Conservation (phyloP, 1,140 invertebrate species). For the Sipha flava region DNA sequence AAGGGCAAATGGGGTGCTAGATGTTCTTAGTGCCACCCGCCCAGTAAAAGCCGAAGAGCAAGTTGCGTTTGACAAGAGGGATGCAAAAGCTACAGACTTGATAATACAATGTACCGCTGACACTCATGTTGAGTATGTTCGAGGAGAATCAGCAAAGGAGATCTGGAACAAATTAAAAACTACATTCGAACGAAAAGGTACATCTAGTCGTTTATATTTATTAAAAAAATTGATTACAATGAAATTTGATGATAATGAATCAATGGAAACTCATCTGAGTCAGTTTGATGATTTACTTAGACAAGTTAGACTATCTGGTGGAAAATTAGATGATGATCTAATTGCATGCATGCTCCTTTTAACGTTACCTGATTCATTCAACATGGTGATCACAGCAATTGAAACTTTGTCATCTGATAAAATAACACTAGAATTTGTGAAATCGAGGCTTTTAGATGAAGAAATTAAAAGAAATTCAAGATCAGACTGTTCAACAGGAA, state of each 20-base stretch:
- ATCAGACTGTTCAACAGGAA: too few relatives aligned
- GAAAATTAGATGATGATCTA: too few relatives aligned
- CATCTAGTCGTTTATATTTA: not conserved
- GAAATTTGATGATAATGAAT: not conserved
- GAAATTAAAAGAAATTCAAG: too few relatives aligned
- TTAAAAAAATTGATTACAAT: slow-evolving; percentile 3
- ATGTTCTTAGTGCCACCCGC: not conserved
- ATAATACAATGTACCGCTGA: not conserved
- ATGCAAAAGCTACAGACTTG: not conserved
- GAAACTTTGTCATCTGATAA: too few relatives aligned
- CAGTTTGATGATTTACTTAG: too few relatives aligned
- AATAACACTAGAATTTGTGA: too few relatives aligned
- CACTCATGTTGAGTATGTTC: not conserved
- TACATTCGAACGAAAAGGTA: not conserved
- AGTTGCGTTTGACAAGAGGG: not conserved
- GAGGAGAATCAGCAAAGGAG: not conserved
- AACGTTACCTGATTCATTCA: too few relatives aligned
- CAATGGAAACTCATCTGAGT: too few relatives aligned
- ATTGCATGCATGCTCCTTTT: too few relatives aligned
- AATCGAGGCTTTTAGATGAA: too few relatives aligned
- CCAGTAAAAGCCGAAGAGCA: not conserved
- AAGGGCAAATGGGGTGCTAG: not conserved
- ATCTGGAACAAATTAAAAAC: not conserved
- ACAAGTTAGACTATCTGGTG: too few relatives aligned
- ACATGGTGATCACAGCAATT: too few relatives aligned